These are phyloP conservation scores for Conus canariensis DNA, from an alignment of 2,888 invertebrate species.

Conservation along the genomic window DNA sequence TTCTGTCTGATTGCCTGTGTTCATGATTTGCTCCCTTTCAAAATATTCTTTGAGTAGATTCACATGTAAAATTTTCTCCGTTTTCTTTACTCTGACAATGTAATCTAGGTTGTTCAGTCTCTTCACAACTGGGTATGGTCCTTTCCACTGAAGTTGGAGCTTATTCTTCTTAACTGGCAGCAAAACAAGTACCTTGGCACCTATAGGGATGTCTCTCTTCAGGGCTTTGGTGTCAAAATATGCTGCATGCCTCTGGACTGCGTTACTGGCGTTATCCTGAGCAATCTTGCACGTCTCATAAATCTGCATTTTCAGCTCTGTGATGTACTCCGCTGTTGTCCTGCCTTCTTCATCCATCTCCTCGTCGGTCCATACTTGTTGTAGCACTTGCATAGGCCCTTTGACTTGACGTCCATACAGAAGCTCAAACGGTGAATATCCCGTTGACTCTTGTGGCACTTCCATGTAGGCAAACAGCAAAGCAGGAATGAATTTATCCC, in stretches of 20 bases:
- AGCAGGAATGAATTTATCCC: constrained; percentile 53
- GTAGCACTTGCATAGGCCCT: constrained; percentile 48
- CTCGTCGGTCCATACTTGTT: constrained; percentile 51
- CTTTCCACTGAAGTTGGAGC: constrained; percentile 53
- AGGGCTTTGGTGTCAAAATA: constrained; percentile 52
- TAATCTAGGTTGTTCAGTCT: constrained; percentile 39
- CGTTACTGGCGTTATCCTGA: constrained; percentile 39
- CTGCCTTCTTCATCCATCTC: constrained; percentile 39
- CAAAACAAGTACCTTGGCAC: constrained; percentile 54
- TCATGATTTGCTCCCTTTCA: neutral
- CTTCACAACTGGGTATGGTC: constrained; percentile 46
- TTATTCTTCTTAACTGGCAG: constrained; percentile 58
- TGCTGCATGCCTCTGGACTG: constrained; percentile 36
- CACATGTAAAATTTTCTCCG: constrained; percentile 34
- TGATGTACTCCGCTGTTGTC: constrained; percentile 54
- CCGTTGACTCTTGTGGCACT: constrained; percentile 33
- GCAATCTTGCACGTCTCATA: constrained; percentile 52
- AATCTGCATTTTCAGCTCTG: neutral
- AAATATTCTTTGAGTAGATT: constrained; percentile 28
- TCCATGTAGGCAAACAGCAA: constrained; percentile 41
- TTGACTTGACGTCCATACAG: constrained; percentile 53
- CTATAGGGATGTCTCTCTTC: constrained; percentile 40
- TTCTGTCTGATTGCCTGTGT: too few species aligned
- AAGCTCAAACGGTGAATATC: constrained; percentile 53
- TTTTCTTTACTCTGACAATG: constrained; percentile 44